Evolutionary conservation across 1,140 invertebrate species (phyloP), one percentile per base, ranked within the genome.

Genomic region (Panagrolaimus sp.): DNA sequence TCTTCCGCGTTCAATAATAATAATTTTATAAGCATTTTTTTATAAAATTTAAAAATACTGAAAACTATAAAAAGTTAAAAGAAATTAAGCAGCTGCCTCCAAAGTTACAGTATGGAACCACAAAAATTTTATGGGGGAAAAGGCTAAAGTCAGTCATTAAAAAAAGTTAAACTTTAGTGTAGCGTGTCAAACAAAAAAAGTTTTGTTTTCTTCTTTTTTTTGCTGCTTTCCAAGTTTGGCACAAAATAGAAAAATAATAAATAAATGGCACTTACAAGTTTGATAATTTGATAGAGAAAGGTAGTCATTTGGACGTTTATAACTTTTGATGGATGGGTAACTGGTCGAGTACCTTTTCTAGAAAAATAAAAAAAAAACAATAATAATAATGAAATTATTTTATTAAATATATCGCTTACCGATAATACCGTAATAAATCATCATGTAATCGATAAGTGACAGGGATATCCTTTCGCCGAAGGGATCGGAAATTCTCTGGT

Each of bases 231-330:
- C 17, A 43, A 43, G 21, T 10, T 28, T 64, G 26, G 9, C 32
- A 45, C 32, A 14, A n/a, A 28, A 14, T 7, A 69, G 24, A 5
- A 70, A 15, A 17, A 43, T 58, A n/a, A n/a, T 63, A 21, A 46
- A 71, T 28, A 28, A 63, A 44, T 12, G 0, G 26, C 43, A 71
- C 76, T 72, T 65, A 80, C 78, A 67, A 82, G 65, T 67, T 82
- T 82, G 63, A 82, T 78, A 52, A 82, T 82, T 69, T 82, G 80
- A 72, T 82, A 82, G 15, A 82, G 63, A 65, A 82, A 82, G 14
- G 79, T 81, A 58, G 71, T 76, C 77, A 82, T 82, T 21, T 79
- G 77, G 0, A 82, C 80, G 45, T 43, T 58, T 38, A 82, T 71
- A 26, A 83, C 75, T 47, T 82, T 79, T 58, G 71, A 78, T n/a